Conservation (phyloP, 2,797 vertebrate genomes). For the Yasuhikotakia modesta region DNA sequence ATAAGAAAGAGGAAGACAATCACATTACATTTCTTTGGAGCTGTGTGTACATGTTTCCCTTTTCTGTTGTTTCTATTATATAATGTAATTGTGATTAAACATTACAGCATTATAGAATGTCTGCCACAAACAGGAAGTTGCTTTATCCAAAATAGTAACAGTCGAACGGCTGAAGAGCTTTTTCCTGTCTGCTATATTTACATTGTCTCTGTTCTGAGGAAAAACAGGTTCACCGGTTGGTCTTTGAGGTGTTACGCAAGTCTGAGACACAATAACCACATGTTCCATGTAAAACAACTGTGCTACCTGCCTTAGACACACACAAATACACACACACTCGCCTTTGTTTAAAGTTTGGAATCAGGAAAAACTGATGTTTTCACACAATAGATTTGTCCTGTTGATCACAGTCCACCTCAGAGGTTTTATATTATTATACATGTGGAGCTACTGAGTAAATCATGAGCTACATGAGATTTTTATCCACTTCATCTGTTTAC, state of each 20-base stretch:
- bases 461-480: not conserved
- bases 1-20: not conserved
- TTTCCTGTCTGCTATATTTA: constrained; percentile 47
- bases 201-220: constrained; percentile 13
- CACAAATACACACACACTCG: constrained; percentile 2
- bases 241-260: constrained; percentile 40
- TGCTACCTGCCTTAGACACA: not conserved
- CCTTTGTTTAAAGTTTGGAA: constrained; percentile 27
- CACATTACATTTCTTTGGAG: not conserved
- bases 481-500: not conserved
- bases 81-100: not conserved
- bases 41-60: constrained; percentile 1
- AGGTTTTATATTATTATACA: not conserved
- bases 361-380: not conserved
- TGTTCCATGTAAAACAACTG: constrained; percentile 24
- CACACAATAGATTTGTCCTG: constrained; percentile 19
- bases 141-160: constrained; percentile 43
- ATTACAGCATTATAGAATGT: constrained; percentile 10
- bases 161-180: constrained; percentile 42
- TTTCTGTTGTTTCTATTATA: not conserved
- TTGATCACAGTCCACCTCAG: not conserved
- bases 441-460: not conserved
- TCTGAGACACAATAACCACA: constrained; percentile 31
- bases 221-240: constrained; percentile 13
- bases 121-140: constrained; percentile 45